Conservation (phyloP, 2,113 vertebrate genomes). For the Delphinapterus leucas region DNA sequence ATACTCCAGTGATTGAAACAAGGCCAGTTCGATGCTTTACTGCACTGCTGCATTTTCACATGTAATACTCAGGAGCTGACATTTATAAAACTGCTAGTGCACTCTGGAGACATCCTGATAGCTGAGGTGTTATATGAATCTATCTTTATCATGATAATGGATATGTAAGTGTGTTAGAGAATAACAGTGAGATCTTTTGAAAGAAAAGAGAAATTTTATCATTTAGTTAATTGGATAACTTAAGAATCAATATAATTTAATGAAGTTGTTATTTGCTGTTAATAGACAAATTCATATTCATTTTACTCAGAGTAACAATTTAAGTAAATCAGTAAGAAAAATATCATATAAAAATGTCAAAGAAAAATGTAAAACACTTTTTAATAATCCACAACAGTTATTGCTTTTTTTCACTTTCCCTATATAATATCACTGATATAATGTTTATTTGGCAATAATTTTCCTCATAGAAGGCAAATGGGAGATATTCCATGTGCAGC, state of each 20-base stretch:
- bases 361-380: background rate
- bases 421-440: background rate
- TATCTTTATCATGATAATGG: slow-evolving; percentile 37
- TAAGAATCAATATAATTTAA: slow-evolving; percentile 3
- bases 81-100: slow-evolving; percentile 62
- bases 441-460: background rate
- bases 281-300: background rate
- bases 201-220: background rate
- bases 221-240: background rate
- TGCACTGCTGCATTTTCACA: slow-evolving; percentile 23
- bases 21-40: slow-evolving; percentile 50
- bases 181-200: background rate
- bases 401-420: background rate
- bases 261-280: background rate
- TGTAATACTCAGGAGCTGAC: slow-evolving; percentile 44
- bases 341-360: background rate
- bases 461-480: background rate
- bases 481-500: background rate
- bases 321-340: slow-evolving; percentile 1
- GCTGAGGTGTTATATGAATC: background rate
- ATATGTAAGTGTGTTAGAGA: background rate
- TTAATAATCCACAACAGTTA: background rate
- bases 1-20: slow-evolving; percentile 45
- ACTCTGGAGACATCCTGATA: background rate
- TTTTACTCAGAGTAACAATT: background rate